Evolutionary conservation across 92 coral and sea anemone genomes (phyloP).

Genomic region (Siderastrea siderea): DNA sequence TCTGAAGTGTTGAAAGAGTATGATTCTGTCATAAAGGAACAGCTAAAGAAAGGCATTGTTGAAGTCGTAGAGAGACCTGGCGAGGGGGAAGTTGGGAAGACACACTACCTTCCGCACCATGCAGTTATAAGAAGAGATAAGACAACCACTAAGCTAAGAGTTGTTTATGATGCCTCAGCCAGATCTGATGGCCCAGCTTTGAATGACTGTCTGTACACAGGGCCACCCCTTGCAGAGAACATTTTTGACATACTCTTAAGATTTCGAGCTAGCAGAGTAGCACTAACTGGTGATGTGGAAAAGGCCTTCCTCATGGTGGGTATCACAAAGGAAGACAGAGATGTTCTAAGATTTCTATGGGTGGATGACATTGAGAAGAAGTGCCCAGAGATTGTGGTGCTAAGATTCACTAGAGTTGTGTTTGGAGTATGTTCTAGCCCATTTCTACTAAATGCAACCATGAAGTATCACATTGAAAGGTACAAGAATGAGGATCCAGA

Average conservation of each 20-base stretch:
- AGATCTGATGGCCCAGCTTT: slow-evolving; percentile 41
- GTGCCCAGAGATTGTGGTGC: slow-evolving; percentile 26
- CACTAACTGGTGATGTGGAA: slow-evolving; percentile 57
- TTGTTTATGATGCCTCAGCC: slow-evolving; percentile 62
- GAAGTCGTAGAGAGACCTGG: slow-evolving; percentile 30
- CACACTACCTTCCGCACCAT: slow-evolving; percentile 67
- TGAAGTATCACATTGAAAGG: slow-evolving; percentile 46
- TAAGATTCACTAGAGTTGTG: slow-evolving; percentile 61
- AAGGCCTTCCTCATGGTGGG: slow-evolving; percentile 66
- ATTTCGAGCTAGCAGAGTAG: slow-evolving; percentile 50
- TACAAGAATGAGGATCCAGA: slow-evolving; percentile 71
- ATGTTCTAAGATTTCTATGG: slow-evolving; percentile 53
- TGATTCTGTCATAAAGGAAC: too few species aligned
- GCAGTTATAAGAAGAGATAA: slow-evolving; percentile 56
- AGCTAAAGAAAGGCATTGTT: slow-evolving; percentile 19
- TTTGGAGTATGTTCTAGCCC: slow-evolving; percentile 72
- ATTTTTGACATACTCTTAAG: slow-evolving; percentile 57
- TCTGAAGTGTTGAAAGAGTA: too few species aligned
- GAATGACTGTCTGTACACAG: slow-evolving; percentile 50
- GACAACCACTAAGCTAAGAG: slow-evolving; percentile 48
- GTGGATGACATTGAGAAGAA: slow-evolving; percentile 40
- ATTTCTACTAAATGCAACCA: slow-evolving; percentile 53
- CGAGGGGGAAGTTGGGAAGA: slow-evolving; percentile 17
- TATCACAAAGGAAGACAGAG: slow-evolving; percentile 51
- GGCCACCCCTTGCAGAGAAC: slow-evolving; percentile 58